These are phyloP conservation scores for Podarcis muralis DNA, from an alignment of 2,113 vertebrate genomes.

Conservation along the genomic window DNA sequence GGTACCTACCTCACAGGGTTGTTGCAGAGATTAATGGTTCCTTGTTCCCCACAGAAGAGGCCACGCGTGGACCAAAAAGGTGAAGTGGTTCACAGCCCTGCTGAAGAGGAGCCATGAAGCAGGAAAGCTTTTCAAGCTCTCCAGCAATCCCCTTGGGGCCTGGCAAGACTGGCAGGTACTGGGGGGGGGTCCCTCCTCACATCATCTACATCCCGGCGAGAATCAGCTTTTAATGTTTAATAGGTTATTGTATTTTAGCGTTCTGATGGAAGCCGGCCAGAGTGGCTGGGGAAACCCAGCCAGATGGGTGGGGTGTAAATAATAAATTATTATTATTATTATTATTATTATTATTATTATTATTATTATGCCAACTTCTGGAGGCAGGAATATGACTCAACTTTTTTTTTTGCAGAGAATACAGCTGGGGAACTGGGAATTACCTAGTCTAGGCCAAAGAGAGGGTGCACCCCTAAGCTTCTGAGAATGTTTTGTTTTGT, in stretches of 20 bases:
- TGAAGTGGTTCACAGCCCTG: slow-evolving; percentile 71
- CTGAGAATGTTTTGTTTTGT: not conserved
- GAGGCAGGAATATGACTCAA: slow-evolving; percentile 64
- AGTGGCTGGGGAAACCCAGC: no score
- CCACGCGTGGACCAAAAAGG: slow-evolving; percentile 19
- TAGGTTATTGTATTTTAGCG: no score
- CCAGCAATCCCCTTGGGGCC: not conserved
- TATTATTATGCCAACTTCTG: slow-evolving; percentile 49
- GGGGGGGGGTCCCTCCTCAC: slow-evolving; percentile 52
- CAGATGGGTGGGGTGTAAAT: no score
- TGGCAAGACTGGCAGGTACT: slow-evolving; percentile 61
- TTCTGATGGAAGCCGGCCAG: no score
- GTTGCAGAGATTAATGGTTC: not conserved
- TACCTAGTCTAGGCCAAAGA: not conserved
- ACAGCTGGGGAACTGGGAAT: not conserved
- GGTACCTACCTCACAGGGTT: no score
- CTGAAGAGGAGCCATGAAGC: slow-evolving; percentile 49
- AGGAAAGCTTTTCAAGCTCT: slow-evolving; percentile 53
- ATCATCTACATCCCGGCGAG: not conserved
- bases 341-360: no score
- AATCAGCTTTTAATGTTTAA: slow-evolving; percentile 46
- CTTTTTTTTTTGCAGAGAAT: not conserved
- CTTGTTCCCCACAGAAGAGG: slow-evolving; percentile 29
- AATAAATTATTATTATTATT: no score
- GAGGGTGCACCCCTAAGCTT: not conserved